Evolutionary conservation across 1,140 invertebrate genomes (phyloP), one percentile per base, ranked within the genome.

Genomic region (Atopsyche davidsoni): DNA sequence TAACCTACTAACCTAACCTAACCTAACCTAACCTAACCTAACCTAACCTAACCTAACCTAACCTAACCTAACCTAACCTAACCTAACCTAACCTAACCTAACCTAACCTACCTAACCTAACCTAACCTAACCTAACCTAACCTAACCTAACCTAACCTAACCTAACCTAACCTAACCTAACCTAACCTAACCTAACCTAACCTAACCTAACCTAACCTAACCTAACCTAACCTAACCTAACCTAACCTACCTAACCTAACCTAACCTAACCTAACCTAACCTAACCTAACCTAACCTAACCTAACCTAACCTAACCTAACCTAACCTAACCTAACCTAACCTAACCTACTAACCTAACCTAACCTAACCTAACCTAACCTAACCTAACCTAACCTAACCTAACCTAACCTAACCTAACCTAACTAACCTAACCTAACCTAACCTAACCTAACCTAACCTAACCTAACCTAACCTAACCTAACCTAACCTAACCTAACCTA

Each of bases 291-390:
- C 60, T 62, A 62, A 62, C 61, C 52, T 54, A 54, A 54, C 38
- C 45, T 43, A 49, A 54, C 46, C 46, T 49, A 49, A 54, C 44
- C 51, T 48, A 57, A 55, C 61, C 46, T 57, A 62, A 63, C 58
- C 59, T 59, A 63, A 62, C 61, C 56, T 40, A 54, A 63, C 60
- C 59, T n/a, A n/a, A n/a, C n/a, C n/a, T n/a, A n/a, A n/a, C n/a
- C n/a, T n/a, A n/a, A n/a, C n/a, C n/a, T n/a, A n/a, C n/a, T 58
- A 62, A 56, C 60, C 53, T 60, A 60, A 60, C 57, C 57, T 58
- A 58, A 58, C 59, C 50, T 58, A 60, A 62, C 59, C 59, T 50
- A 62, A 60, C 60, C 59, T 57, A 62, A 60, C 59, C 54, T 59
- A 59, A 60, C 59, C 55, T 58, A 60, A 62, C 59, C 57, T 44